Evolutionary conservation across 2,888 invertebrate species (phyloP), one percentile per base, ranked within the genome.

Genomic region (Hirtodrosophila alboralis): DNA sequence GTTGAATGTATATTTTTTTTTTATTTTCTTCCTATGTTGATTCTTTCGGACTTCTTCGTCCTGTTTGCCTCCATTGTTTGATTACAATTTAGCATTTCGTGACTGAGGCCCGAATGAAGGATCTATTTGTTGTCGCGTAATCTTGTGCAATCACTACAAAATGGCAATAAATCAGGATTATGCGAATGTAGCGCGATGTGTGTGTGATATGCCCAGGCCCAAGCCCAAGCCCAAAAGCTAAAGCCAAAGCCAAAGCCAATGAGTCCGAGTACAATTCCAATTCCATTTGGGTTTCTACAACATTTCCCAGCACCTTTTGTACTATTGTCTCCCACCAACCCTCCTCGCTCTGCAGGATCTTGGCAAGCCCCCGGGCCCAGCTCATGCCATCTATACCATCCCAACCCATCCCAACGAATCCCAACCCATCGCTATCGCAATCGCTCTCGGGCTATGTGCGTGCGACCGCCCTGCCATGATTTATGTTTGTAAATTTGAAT

Each of bases 161-260:
- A 88, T 67, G 84, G 89, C 80, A 89, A 88, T 88, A 88, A 88
- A 88, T 88, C 88, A 88, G 89, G 88, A 88, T 88, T 88, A 89
- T 85, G 84, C 83, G 88, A 87, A 87, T 88, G 87, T 86, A 83
- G 81, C 75, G 73, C 77, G 81, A 87, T 84, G 87, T 83, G 87
- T 83, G 86, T 88, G 86, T 70, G 86, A 84, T 74, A 59, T 58
- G 52, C 51, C 13, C 49, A 36, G 27, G 53, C 34, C 43, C 28
- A 37, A 27, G 4, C 27, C 34, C 30, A 38, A 41, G 45, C 60
- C 54, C n/a, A n/a, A 28, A 27, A 51, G 34, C 47, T 51, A 31
- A 12, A 30, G 23, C 40, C 41, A 33, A 9, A 52, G 37, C 41
- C 37, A 30, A 5, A 23, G 60, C 66, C 69, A 67, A 52, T 69